Conservation (phyloP, 2,888 invertebrate genomes). For the Cylloceria caligata region DNA sequence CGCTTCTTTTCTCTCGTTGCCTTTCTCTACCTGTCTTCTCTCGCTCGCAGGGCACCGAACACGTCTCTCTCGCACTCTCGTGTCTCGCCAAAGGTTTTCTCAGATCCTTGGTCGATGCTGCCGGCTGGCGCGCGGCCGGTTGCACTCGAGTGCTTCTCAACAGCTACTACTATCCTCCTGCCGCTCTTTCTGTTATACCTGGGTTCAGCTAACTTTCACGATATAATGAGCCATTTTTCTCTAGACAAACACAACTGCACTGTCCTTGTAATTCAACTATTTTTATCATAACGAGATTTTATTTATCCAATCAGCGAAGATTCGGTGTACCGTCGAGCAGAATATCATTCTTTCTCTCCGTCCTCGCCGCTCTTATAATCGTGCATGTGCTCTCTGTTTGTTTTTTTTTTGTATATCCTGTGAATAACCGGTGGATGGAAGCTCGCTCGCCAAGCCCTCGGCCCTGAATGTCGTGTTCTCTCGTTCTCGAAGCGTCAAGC, state of each 20-base stretch:
- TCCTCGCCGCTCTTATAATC: neutral
- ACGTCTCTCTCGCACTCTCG: constrained; percentile 20
- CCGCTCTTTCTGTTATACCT: constrained; percentile 4
- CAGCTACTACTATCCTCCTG: constrained; percentile 3
- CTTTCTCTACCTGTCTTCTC: constrained; percentile 57
- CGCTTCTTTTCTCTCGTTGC: constrained; percentile 27
- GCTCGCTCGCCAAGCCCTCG: constrained; percentile 57
- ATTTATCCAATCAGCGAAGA: neutral
- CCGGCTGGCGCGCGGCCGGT: constrained; percentile 39
- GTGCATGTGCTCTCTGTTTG: constrained; percentile 7
- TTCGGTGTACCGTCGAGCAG: neutral
- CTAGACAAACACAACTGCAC: neutral
- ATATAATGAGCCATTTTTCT: neutral
- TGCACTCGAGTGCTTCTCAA: constrained; percentile 49
- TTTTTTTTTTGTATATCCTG: constrained; percentile 13
- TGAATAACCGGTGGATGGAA: constrained; percentile 36
- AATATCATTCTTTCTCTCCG: neutral
- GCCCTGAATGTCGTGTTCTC: constrained; percentile 56
- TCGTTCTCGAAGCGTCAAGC: constrained; percentile 5
- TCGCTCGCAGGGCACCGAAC: constrained; percentile 22
- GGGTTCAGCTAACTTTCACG: constrained; percentile 2
- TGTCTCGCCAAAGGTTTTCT: constrained; percentile 31
- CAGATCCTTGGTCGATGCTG: constrained; percentile 53
- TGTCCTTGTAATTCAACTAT: neutral
- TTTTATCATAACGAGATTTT: neutral